A percentile compares a stretch with the other conserved stretches of the same genome.
Evolutionary conservation across 1,140 invertebrate genomes (phyloP).

Genomic region (Agraylea sexmaculata): DNA sequence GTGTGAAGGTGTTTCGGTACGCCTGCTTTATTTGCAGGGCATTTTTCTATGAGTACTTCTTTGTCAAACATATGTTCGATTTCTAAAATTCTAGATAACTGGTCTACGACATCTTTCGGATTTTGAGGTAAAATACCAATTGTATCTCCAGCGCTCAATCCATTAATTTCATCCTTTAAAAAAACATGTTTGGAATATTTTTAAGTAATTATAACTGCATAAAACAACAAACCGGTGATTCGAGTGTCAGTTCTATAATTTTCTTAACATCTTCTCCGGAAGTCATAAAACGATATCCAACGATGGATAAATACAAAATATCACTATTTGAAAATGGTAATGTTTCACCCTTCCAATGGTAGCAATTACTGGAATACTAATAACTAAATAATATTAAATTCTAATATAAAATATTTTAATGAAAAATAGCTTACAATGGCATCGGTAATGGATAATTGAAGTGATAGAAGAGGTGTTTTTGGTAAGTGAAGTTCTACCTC

Average conservation of each 20-base stretch:
- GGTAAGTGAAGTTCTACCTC: no score
- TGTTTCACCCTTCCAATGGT: no score
- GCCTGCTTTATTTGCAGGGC: constrained; percentile 4
- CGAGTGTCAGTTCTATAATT: constrained; percentile 14
- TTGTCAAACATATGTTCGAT: background rate
- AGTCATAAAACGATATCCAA: constrained; percentile 7
- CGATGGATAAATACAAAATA: no score
- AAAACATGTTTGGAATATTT: constrained; percentile 3
- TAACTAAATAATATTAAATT: no score
- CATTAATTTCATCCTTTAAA: background rate
- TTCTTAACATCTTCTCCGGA: constrained; percentile 11
- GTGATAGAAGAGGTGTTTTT: no score
- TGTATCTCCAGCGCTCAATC: constrained; percentile 12
- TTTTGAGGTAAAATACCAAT: constrained; percentile 19
- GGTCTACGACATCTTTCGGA: constrained; percentile 11
- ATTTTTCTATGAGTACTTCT: constrained; percentile 6
- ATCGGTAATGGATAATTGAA: no score
- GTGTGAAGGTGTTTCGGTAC: constrained; percentile 14
- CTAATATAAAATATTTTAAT: no score
- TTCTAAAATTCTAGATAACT: constrained; percentile 9
- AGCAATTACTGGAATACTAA: no score
- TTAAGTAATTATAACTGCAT: constrained; percentile 17
- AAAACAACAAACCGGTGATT: no score
- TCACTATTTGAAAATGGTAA: no score
- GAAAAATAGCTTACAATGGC: no score